Base-by-base conservation (phyloP, 1,140 invertebrate genomes). In the Drosophila aff. region DNA sequence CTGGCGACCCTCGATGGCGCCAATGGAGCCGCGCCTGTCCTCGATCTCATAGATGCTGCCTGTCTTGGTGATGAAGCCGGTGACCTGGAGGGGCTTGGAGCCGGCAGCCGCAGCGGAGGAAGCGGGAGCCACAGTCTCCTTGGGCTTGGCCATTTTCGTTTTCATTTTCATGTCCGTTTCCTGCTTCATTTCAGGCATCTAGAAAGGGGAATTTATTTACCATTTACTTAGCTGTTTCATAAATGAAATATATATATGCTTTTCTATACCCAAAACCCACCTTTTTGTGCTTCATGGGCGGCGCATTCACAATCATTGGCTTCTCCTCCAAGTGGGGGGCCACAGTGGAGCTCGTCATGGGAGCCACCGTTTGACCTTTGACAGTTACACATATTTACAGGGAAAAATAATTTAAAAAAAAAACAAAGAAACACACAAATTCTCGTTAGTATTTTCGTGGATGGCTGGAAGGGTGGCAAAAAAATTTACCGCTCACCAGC, bases 401-500 rank as follows among this genome's bases (percentile, higher is more conserved):
- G 16, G 33, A 46, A 13, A 1, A 11, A 11, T 33, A 33, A 33
- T 4, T 4, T 40, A 13, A 38, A 23, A 40, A 47, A 2, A 13
- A 21, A 13, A 52, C 15, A 28, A 3, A 23, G 23, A 23, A 23
- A 23, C 23, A 33, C 36, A 46, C 36, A 31, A 3, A 71, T 21
- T 46, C 23, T 52, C 38, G 33, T 67, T 26, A 23, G 3, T 62
- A 31, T 44, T 38, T 4, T 5, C 5, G 3, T 9, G 16, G 21
- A 38, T 13, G 10, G 0, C 15, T 15, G 8, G 7, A 38, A 7
- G 1, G 23, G n/a, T 58, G 62, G 65, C 53, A 90, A 90, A 85
- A 90, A 89, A 89, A 90, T 90, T 90, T 90, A 90, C 85, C 85
- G 85, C 85, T 90, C 85, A 90, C 85, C 85, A 90, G 86, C 72